phyloP scores from a whole-genome alignment of 2,797 vertebrate species.

The Fratercula arctica region DNA sequence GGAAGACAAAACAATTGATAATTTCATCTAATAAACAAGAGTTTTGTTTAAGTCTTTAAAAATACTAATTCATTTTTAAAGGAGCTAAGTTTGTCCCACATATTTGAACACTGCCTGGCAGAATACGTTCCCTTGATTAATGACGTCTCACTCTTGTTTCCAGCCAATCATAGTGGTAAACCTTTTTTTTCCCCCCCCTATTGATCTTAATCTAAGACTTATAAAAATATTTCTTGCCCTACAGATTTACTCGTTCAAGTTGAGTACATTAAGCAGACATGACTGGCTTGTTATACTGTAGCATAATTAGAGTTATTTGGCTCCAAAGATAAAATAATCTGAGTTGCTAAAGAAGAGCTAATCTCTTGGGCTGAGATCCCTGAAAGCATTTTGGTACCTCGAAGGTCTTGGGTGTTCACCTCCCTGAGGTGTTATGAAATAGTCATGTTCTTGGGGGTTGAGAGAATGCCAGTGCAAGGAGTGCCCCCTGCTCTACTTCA shows the following conservation, averaged over 20 bases:
- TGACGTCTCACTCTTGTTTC: background rate
- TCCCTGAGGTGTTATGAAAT: background rate
- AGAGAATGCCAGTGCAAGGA: background rate
- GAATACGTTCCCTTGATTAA: background rate
- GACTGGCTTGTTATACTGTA: background rate
- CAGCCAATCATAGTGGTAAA: background rate
- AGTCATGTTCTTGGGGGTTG: background rate
- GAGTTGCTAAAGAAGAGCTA: background rate
- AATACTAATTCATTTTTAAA: background rate
- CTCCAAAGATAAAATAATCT: background rate
- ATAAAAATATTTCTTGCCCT: background rate
- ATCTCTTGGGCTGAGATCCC: background rate
- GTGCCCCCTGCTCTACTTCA: background rate
- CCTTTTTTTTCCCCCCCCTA: background rate
- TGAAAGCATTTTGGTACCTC: background rate
- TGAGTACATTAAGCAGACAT: background rate
- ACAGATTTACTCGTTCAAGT: background rate
- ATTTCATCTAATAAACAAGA: conserved; percentile 3
- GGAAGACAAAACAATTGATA: conserved; percentile 45
- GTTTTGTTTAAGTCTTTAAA: background rate
- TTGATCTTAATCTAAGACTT: background rate
- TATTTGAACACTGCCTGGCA: background rate
- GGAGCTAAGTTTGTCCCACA: background rate
- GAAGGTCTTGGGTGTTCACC: background rate
- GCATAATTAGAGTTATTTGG: background rate